Evolutionary conservation across 1,140 invertebrate genomes (phyloP), one percentile per base, ranked within the genome.

Genomic region (Acyrthosiphon pisum): DNA sequence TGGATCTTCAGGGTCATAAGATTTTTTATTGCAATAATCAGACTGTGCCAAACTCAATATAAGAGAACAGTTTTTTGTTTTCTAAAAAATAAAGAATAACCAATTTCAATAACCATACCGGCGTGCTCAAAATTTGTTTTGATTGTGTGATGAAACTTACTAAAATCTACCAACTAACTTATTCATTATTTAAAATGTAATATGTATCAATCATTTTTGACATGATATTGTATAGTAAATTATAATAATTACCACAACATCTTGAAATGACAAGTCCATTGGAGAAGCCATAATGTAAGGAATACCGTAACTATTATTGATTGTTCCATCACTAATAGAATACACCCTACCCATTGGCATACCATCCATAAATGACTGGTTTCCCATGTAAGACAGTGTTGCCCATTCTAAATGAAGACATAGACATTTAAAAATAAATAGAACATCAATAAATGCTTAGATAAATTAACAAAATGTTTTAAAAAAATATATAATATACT

Each of bases 271-370:
- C 91, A 97, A 96, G 94, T 98, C 98, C 95, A 98, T 94, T 35
- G 97, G 96, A 22, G 97, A 97, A 93, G 98, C 95, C 94, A 97
- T 97, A 94, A 98, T 96, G 94, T 97, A 98, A 41, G 97, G 97
- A 68, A 96, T 95, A 56, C 98, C 98, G 2, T 96, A 97, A 35
- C 97, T 97, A 93, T 97, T 97, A 30, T 95, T 95, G 48, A 96
- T 93, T 1, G 96, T 95, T 1, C 97, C 97, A 95, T 98, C 98
- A 91, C 96, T 96, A 8, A 97, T 95, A 0, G 97, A 97, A 93
- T 97, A 96, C 6, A 98, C 96, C 94, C 97, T 97, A 2, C 96
- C 96, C 95, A 97, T 97, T 4, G 98, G 98, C 95, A 96, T 98
- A 1, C 96, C 96, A 94, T 95, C 94, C 4, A 97, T 96, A 6